Evolutionary conservation across 2,797 vertebrate genomes (phyloP).

Genomic region (Pyrrhura leucotis): DNA sequence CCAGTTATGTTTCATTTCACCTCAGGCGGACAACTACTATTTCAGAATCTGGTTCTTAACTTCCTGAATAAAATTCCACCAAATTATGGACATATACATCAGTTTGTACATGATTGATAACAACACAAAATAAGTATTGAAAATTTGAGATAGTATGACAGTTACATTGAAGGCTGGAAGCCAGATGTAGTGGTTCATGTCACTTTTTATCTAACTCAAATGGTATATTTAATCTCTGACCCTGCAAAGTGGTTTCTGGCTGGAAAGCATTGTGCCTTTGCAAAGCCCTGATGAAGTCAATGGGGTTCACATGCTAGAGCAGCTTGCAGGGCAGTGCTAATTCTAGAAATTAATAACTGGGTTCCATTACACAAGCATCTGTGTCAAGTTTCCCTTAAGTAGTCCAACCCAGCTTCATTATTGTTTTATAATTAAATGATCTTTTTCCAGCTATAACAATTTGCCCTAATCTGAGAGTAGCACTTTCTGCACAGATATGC

Average conservation of each 20-base stretch:
- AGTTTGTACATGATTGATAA: background rate
- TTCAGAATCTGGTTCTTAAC: background rate
- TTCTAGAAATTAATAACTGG: conserved; percentile 19
- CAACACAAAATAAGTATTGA: background rate
- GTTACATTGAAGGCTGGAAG: background rate
- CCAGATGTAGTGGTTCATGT: background rate
- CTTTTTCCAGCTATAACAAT: background rate
- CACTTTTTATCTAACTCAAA: background rate
- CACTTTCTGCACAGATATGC: background rate
- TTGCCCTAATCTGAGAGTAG: background rate
- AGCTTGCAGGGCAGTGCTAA: background rate
- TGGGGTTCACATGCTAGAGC: background rate
- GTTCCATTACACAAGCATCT: conserved; percentile 2
- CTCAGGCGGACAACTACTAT: background rate
- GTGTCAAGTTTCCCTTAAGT: conserved; percentile 10
- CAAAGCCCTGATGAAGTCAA: background rate
- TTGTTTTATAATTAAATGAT: conserved; percentile 6
- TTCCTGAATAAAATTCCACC: background rate
- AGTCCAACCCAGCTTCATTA: background rate
- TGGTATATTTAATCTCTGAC: background rate
- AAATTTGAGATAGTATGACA: background rate
- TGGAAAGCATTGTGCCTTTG: background rate
- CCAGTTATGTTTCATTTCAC: background rate
- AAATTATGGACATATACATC: background rate
- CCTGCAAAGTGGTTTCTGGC: background rate